These are phyloP conservation scores for Stomorhina lunata DNA, from an alignment of 2,888 invertebrate genomes.

Conservation along the genomic window DNA sequence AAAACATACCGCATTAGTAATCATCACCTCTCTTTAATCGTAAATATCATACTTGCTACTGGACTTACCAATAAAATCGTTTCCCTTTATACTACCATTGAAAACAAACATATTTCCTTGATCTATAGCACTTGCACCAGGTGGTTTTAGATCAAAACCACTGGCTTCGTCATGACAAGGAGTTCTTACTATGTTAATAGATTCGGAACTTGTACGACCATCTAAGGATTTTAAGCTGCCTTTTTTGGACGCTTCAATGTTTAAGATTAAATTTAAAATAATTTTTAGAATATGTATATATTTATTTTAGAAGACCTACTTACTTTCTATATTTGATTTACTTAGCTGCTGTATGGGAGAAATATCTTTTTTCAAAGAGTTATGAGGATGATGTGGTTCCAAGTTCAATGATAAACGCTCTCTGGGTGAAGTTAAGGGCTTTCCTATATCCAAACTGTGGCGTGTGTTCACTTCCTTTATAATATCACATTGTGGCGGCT, in stretches of 20 bases:
- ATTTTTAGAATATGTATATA: too few species aligned
- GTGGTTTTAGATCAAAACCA: slow-evolving; percentile 70
- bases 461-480: slow-evolving; percentile 25
- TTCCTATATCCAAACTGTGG: slow-evolving; percentile 46
- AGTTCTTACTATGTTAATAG: slow-evolving; percentile 70
- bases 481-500: slow-evolving; percentile 48
- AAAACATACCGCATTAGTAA: background rate
- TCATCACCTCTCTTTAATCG: background rate
- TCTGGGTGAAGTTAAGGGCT: slow-evolving; percentile 70
- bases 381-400: slow-evolving; percentile 67
- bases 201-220: slow-evolving; percentile 65
- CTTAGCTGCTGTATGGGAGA: slow-evolving; percentile 54
- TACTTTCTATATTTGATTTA: slow-evolving; percentile 56
- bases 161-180: slow-evolving; percentile 71
- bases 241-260: slow-evolving; percentile 55
- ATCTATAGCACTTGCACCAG: slow-evolving; percentile 67
- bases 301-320: background rate
- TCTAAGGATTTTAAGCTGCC: slow-evolving; percentile 67
- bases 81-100: slow-evolving; percentile 41
- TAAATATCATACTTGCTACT: background rate
- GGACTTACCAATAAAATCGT: slow-evolving; percentile 47
- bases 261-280: background rate
- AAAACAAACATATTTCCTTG: slow-evolving; percentile 52
- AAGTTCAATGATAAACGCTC: slow-evolving; percentile 75
- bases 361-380: slow-evolving; percentile 56